phyloP scores from a whole-genome alignment of 2,888 invertebrate species.

The Zele albiditarsus region DNA sequence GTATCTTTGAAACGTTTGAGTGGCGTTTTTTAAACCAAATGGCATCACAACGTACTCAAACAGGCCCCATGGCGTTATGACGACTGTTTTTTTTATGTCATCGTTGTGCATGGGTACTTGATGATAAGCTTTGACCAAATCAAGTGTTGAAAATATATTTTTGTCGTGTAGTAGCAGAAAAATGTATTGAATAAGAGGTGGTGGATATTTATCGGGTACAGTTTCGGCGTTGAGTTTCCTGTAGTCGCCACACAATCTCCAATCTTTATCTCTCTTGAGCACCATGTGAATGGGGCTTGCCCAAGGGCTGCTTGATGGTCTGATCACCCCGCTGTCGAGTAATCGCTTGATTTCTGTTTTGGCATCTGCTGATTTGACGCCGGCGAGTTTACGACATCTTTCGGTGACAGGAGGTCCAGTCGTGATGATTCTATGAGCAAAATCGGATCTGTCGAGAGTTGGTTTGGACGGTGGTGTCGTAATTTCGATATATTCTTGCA shows the following conservation, averaged over 20 bases:
- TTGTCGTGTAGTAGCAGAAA: constrained; percentile 25
- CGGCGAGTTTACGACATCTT: constrained; percentile 28
- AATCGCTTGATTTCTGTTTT: constrained; percentile 39
- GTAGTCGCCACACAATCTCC: constrained; percentile 42
- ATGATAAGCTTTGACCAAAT: constrained; percentile 37
- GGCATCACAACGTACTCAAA: constrained; percentile 41
- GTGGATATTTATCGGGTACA: constrained; percentile 36
- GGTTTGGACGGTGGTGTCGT: constrained; percentile 23
- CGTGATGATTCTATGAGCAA: constrained; percentile 35
- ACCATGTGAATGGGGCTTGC: constrained; percentile 40
- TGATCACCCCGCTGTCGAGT: constrained; percentile 13
- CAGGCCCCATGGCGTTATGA: constrained; percentile 43
- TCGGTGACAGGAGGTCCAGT: constrained; percentile 36
- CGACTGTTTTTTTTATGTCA: constrained; percentile 39
- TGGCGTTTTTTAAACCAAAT: constrained; percentile 40
- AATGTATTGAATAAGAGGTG: constrained; percentile 36
- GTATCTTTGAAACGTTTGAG: constrained; percentile 46
- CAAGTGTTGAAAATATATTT: constrained; percentile 34
- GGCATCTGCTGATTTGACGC: constrained; percentile 40
- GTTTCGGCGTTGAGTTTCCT: constrained; percentile 35
- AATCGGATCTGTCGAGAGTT: constrained; percentile 13
- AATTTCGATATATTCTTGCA: constrained; percentile 27
- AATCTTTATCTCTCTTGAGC: constrained; percentile 19
- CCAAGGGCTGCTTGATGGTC: constrained; percentile 40
- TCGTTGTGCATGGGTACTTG: constrained; percentile 41